These are phyloP conservation scores for Zele albiditarsus DNA, from an alignment of 2,888 invertebrate genomes.

Conservation along the genomic window DNA sequence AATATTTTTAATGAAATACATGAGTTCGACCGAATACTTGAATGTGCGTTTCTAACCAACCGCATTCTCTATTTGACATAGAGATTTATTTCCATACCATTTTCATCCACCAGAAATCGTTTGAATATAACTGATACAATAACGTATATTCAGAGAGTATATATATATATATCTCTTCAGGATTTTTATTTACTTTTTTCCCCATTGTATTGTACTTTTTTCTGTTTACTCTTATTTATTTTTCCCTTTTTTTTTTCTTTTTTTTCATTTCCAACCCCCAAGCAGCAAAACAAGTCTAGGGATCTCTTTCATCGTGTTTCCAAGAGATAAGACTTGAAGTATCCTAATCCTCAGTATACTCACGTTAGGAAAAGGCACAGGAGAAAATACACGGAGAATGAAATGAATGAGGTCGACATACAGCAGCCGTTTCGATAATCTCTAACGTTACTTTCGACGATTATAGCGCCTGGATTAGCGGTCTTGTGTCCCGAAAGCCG, in stretches of 20 bases:
- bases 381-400: not conserved
- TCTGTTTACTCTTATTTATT: not conserved
- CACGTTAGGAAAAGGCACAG: conserved; percentile 29
- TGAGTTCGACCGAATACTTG: not conserved
- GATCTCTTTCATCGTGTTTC: conserved; percentile 51
- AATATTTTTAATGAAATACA: conserved; percentile 2
- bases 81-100: not conserved
- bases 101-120: not conserved
- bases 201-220: not conserved
- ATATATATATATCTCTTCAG: no score
- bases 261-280: not conserved
- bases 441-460: conserved; percentile 52
- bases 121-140: not conserved
- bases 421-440: conserved; percentile 53
- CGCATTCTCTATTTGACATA: not conserved
- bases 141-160: no score
- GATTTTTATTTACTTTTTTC: not conserved
- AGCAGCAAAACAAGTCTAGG: conserved; percentile 10
- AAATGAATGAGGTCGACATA: conserved; percentile 40
- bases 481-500: conserved; percentile 39
- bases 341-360: conserved; percentile 52
- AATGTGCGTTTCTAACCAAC: not conserved
- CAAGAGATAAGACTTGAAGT: conserved; percentile 58
- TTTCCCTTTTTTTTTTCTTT: not conserved
- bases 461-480: conserved; percentile 54